Conservation (phyloP, 2,888 invertebrate genomes). For the Thera britannica region DNA sequence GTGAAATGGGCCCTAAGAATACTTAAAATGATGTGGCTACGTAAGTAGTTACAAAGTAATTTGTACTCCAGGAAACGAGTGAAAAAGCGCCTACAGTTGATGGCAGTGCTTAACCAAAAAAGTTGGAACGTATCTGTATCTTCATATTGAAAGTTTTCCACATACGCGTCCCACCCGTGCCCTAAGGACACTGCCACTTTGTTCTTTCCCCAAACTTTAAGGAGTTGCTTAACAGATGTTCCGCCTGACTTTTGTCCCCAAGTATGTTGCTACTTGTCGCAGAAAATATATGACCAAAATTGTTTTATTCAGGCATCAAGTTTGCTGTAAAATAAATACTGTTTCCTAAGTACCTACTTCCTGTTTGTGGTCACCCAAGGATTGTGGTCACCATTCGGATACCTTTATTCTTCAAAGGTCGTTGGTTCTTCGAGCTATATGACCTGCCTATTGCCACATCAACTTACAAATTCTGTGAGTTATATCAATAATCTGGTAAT, state of each 20-base stretch:
- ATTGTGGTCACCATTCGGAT: too few relatives aligned
- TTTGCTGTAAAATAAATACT: too few relatives aligned
- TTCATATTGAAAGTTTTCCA: slow-evolving; percentile 69
- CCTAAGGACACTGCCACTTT: slow-evolving; percentile 73
- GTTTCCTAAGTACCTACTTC: too few relatives aligned
- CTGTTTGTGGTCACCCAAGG: too few relatives aligned
- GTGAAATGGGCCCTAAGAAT: too few relatives aligned
- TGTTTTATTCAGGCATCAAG: slow-evolving; percentile 33
- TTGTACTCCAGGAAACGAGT: slow-evolving; percentile 17
- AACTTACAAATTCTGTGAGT: too few relatives aligned
- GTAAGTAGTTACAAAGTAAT: slow-evolving; percentile 23
- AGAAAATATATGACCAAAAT: slow-evolving; percentile 51
- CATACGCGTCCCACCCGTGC: slow-evolving; percentile 50
- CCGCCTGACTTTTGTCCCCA: slow-evolving; percentile 70
- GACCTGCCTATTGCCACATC: too few relatives aligned
- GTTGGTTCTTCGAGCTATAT: too few relatives aligned
- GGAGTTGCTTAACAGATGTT: slow-evolving; percentile 79
- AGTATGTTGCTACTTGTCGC: slow-evolving; percentile 57
- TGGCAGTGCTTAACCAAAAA: slow-evolving; percentile 32
- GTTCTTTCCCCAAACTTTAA: slow-evolving; percentile 72
- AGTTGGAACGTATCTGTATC: slow-evolving; percentile 44
- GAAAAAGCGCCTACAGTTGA: slow-evolving; percentile 21
- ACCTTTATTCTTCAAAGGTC: too few relatives aligned
- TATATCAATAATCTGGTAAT: too few relatives aligned
- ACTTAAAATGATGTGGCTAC: background rate